Base-by-base conservation (phyloP, 1,140 invertebrate species). In the Eufriesea mexicana region DNA sequence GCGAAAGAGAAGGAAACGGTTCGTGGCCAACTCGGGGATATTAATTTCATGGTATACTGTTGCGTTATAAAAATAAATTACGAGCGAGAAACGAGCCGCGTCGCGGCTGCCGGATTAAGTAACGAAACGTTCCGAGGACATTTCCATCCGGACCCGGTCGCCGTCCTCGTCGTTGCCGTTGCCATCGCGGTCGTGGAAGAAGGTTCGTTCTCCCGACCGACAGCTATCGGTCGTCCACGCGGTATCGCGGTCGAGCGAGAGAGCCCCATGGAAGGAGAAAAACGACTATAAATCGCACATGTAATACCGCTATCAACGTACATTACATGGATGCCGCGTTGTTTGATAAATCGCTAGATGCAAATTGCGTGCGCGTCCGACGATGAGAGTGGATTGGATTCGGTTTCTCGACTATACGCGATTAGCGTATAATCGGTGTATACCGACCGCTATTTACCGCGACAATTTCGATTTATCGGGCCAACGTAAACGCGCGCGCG, bases 251-350 rank as follows among this genome's bases (percentile, higher is more conserved):
- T 55, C 49, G 75, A 18, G n/a, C 84, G 80, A 62, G 80, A 76
- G 49, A 14, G 14, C 14, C 18, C 61, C 6, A n/a, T 6, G 86
- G n/a, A 35, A 45, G 8, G 74, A 85, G 76, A 89, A 87, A 85
- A 87, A 80, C 85, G 80, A 82, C 86, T 84, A 93, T 93, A 94
- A 93, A 94, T 94, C 93, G 91, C 89, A 86, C 90, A 87, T 91
- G 91, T 94, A 94, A 93, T 92, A 89, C 90, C 89, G 92, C 93
- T 93, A 94, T 94, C 93, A 94, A 92, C 93, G 93, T 94, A 91
- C 92, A 93, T 94, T 93, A 94, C 92, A 92, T 91, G 91, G 91
- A 93, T 92, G 90, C 90, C 91, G 92, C 90, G 90, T 91, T 92
- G 89, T 93, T 93, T 94, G 92, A 94, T 93, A 93, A 93, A 94